Evolutionary conservation across 2,113 vertebrate species (phyloP).

Genomic region (Parus major): DNA sequence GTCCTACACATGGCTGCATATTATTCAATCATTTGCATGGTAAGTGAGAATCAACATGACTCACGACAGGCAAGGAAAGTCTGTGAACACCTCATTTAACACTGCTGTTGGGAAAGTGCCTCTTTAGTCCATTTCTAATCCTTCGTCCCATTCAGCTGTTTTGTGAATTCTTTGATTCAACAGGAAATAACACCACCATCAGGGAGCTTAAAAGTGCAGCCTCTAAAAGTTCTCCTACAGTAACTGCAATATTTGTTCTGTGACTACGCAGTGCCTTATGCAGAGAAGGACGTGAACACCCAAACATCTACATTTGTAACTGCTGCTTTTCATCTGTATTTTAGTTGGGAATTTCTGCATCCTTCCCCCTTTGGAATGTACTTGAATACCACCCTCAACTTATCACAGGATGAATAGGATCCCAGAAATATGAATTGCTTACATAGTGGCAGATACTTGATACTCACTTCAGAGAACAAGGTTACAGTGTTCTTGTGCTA

Average conservation of each 20-base stretch:
- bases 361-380: background rate
- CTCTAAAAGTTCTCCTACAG: background rate
- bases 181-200: background rate
- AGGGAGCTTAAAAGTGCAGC: background rate
- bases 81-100: background rate
- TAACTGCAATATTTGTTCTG: background rate
- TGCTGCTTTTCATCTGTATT: background rate
- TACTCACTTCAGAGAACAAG: slow-evolving; percentile 35
- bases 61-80: background rate
- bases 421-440: slow-evolving; percentile 33
- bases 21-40: background rate
- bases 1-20: background rate
- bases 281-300: background rate
- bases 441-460: slow-evolving; percentile 2
- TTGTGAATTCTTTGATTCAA: background rate
- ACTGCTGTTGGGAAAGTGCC: background rate
- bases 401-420: background rate
- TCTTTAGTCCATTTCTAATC: background rate
- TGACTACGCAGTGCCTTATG: accelerated
- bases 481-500: background rate
- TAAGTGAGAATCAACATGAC: background rate
- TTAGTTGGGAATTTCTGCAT: background rate
- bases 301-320: background rate
- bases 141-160: background rate
- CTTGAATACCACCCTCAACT: background rate